Percentiles rank a stretch among this genome's conserved stretches.
Conservation (phyloP, 37 sponge, comb jelly and placozoan species). For the Theonella swinhoei region DNA sequence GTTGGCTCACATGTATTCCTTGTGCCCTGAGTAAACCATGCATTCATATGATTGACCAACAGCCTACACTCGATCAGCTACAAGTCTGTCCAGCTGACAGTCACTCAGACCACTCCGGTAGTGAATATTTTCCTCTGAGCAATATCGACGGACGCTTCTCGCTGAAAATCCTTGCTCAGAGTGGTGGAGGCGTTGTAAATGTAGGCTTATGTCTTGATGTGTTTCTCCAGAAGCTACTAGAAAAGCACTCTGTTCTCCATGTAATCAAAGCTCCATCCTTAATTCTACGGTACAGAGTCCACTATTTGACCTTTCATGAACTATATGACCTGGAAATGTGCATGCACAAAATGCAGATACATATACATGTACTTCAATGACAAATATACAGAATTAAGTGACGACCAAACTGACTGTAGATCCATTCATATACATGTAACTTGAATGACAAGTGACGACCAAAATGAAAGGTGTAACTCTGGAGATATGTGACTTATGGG, state of each 20-base stretch:
- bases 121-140: constrained; percentile 25
- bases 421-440: too few relatives aligned
- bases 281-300: too few relatives aligned
- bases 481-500: too few relatives aligned
- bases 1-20: constrained; percentile 28
- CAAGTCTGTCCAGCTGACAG: constrained; percentile 6
- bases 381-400: too few relatives aligned
- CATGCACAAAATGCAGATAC: too few relatives aligned
- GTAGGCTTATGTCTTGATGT: neutral
- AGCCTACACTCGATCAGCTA: constrained; percentile 2
- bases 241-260: constrained; percentile 7
- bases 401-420: too few relatives aligned
- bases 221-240: constrained; percentile 13
- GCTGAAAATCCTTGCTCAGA: neutral
- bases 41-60: neutral
- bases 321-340: too few relatives aligned
- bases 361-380: too few relatives aligned
- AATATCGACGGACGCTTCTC: constrained; percentile 20
- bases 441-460: too few relatives aligned
- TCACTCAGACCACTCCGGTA: constrained; percentile 9
- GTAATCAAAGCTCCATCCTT: constrained; percentile 2
- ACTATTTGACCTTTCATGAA: too few relatives aligned
- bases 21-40: constrained; percentile 9
- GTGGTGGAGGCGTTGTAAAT: constrained; percentile 1
- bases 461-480: too few relatives aligned